Evolutionary conservation across 2,888 invertebrate genomes (phyloP).

Genomic region (Calameuta idolon): DNA sequence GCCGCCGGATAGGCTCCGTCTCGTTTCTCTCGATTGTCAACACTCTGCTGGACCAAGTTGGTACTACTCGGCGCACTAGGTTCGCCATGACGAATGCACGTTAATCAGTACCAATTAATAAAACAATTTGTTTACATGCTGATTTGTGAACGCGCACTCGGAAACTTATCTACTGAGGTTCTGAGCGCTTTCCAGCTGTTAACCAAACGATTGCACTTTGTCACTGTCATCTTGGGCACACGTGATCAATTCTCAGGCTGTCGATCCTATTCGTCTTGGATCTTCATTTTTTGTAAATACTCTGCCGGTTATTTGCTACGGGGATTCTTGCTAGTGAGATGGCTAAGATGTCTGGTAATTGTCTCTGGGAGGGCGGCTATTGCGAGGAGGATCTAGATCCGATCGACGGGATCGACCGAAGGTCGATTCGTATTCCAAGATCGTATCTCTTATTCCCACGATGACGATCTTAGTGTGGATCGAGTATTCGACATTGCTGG

Average conservation of each 20-base stretch:
- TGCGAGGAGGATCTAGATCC: background rate
- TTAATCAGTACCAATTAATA: conserved; percentile 4
- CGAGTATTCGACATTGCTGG: background rate
- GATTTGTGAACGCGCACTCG: background rate
- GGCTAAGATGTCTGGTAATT: background rate
- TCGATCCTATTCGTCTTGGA: background rate
- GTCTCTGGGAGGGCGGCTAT: background rate
- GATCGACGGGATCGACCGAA: background rate
- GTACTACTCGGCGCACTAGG: background rate
- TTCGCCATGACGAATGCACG: background rate
- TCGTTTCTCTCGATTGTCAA: background rate
- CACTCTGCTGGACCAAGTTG: background rate
- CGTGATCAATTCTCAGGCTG: background rate
- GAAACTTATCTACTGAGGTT: background rate
- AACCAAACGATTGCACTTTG: background rate
- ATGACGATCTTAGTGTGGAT: background rate
- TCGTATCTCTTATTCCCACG: conserved; percentile 4
- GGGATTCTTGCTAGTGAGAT: background rate
- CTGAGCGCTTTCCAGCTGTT: background rate
- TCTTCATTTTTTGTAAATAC: background rate
- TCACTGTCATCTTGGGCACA: background rate
- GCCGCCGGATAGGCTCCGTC: background rate
- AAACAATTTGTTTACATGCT: background rate
- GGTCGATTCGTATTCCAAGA: conserved; percentile 5
- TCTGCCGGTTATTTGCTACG: background rate